phyloP scores from a whole-genome alignment of 2,113 vertebrate genomes.

The Alethe castanea region DNA sequence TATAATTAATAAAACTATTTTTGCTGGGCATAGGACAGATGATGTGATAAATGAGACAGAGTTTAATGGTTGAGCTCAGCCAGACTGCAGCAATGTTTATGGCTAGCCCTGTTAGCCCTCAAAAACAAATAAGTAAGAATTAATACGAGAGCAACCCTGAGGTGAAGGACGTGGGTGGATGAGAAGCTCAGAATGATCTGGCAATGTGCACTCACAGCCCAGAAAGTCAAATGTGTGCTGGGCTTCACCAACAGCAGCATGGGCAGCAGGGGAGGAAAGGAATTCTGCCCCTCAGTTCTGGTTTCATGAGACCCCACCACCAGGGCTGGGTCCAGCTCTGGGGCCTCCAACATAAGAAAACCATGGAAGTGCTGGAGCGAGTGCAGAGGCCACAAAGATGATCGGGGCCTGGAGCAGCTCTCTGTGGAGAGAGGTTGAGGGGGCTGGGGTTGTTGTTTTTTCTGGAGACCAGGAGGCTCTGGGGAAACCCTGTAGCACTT shows the following conservation, averaged over 20 bases:
- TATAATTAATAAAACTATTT: neutral
- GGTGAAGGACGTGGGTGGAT: neutral
- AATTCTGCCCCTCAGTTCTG: neutral
- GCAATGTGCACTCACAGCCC: neutral
- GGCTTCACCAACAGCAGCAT: neutral
- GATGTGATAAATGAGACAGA: neutral
- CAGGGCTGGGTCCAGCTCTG: neutral
- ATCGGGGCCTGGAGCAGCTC: neutral
- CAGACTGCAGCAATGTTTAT: neutral
- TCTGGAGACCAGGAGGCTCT: neutral
- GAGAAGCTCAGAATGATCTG: accelerated
- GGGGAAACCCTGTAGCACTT: neutral
- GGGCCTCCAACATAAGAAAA: neutral
- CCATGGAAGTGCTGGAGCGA: accelerated
- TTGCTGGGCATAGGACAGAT: neutral
- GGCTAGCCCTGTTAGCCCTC: neutral
- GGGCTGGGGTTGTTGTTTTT: neutral
- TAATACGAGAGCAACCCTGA: neutral
- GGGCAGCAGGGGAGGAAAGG: neutral
- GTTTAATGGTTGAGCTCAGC: neutral
- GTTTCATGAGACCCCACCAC: neutral
- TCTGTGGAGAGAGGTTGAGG: neutral
- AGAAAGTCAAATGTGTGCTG: neutral
- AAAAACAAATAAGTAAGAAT: neutral
- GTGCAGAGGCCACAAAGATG: neutral